Evolutionary conservation across 2,888 invertebrate genomes (phyloP), one percentile per base, ranked within the genome.

Genomic region (Lasioglossum lativentre): DNA sequence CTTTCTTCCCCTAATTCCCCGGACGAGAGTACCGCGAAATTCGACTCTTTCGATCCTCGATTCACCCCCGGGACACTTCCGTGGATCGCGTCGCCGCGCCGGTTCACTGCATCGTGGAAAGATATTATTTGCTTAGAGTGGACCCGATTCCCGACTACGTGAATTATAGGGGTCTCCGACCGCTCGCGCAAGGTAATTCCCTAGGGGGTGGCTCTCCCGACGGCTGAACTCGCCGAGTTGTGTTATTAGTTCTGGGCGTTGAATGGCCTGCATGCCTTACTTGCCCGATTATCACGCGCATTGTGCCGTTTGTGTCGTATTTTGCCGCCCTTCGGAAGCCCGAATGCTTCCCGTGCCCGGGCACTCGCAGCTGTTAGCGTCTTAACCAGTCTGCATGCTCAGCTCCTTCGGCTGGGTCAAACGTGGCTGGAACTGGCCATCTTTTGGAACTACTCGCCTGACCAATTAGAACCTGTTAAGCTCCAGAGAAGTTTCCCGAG

Each of bases 221-320:
- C 84, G 76, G 73, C 83, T 77, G 76, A 79, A 88, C 80, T 89
- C 88, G 59, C 74, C 73, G 83, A 88, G 83, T 89, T 85, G 76
- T 77, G 80, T 88, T 89, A 88, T 89, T 89, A 89, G 89, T 89
- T 89, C 82, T 66, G 85, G 77, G 40, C 80, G 78, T 80, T 86
- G 86, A 88, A 88, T 77, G 80, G 85, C 72, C 75, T 80, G 86
- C 82, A 63, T 80, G 81, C 80, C 81, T 71, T 73, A 71, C 75
- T 56, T 56, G 81, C 63, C 68, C 83, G 82, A 87, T 89, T 89
- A 85, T 78, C 70, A 45, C 47, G 73, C 71, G 47, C 45, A 73
- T 75, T 82, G 76, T 78, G 63, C 34, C 30, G 23, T n/a, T 47
- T 63, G 45, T 63, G 45, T 30, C 27, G 80, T 80, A 75, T 86